A percentile compares a stretch with the other conserved stretches of the same genome.
Conservation (phyloP, 2,888 invertebrate species). For the Iphiclides podalirius region DNA sequence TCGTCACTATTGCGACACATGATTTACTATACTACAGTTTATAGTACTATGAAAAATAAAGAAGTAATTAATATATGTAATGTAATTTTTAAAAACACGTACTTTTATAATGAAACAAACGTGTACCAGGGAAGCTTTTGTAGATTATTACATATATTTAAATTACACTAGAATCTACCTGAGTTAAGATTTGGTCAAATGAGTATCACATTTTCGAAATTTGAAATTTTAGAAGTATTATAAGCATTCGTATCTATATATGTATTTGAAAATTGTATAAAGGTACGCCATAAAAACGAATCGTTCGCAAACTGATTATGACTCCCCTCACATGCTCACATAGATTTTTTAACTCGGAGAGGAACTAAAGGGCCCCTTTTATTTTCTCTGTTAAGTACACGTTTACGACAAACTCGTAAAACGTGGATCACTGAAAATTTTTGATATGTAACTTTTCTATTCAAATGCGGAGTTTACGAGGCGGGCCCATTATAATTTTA, state of each 20-base stretch:
- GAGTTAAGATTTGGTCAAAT: no score
- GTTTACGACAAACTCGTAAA: constrained; percentile 78
- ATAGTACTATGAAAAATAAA: no score
- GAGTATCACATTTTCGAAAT: no score
- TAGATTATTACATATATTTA: no score
- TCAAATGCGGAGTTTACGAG: constrained; percentile 76
- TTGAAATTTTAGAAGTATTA: no score
- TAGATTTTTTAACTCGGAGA: constrained; percentile 62
- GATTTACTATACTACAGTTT: constrained; percentile 1
- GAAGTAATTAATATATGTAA: constrained; percentile 3
- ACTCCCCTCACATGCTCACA: constrained; percentile 51
- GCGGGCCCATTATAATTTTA: constrained; percentile 73
- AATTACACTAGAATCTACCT: no score
- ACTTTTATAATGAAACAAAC: no score
- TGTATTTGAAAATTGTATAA: constrained; percentile 24
- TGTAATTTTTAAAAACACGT: not conserved
- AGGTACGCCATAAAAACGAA: constrained; percentile 22
- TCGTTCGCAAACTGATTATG: constrained; percentile 47
- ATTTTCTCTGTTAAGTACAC: constrained; percentile 72
- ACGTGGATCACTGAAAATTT: constrained; percentile 79
- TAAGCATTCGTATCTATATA: no score
- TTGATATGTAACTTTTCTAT: constrained; percentile 80
- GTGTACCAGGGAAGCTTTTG: no score
- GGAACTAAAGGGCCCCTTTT: constrained; percentile 56
- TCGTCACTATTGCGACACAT: constrained; percentile 1